These are phyloP conservation scores for Speoplatyrhinus poulsoni DNA, from an alignment of 2,113 vertebrate species.

Conservation along the genomic window DNA sequence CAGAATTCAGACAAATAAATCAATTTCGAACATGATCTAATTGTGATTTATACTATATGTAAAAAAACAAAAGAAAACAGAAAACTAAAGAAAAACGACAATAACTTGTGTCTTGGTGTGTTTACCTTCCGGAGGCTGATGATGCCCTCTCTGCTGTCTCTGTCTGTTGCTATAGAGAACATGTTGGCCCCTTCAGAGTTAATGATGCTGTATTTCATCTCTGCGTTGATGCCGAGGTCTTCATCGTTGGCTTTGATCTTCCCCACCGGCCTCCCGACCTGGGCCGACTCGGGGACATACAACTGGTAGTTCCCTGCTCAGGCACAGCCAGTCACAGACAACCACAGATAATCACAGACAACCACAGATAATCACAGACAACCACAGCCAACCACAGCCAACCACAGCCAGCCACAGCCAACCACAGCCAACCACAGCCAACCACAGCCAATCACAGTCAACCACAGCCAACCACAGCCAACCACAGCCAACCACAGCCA, in stretches of 20 bases:
- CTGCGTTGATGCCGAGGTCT: constrained; percentile 90
- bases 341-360: too few relatives aligned
- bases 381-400: too few relatives aligned
- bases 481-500: too few relatives aligned
- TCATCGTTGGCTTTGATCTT: constrained; percentile 97
- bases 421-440: too few relatives aligned
- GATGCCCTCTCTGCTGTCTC: constrained; percentile 92
- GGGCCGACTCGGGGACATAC: constrained; percentile 93
- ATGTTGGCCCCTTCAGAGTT: constrained; percentile 88
- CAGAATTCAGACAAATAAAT: too few relatives aligned
- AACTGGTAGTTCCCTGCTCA: constrained; percentile 91
- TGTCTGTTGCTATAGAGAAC: constrained; percentile 90
- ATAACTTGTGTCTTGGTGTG: neutral
- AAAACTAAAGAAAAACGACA: neutral
- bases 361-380: too few relatives aligned
- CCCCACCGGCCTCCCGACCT: constrained; percentile 93
- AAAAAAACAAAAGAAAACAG: neutral
- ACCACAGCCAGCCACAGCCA: too few relatives aligned
- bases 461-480: too few relatives aligned
- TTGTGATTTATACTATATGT: too few relatives aligned
- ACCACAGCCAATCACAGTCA: too few relatives aligned
- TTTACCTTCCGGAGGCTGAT: constrained; percentile 90
- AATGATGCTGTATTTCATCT: constrained; percentile 93
- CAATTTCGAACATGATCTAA: too few relatives aligned
- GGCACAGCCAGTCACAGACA: too few relatives aligned